These are phyloP conservation scores for Diadegma fenestrale DNA, from an alignment of 2,888 invertebrate genomes.

Conservation along the genomic window DNA sequence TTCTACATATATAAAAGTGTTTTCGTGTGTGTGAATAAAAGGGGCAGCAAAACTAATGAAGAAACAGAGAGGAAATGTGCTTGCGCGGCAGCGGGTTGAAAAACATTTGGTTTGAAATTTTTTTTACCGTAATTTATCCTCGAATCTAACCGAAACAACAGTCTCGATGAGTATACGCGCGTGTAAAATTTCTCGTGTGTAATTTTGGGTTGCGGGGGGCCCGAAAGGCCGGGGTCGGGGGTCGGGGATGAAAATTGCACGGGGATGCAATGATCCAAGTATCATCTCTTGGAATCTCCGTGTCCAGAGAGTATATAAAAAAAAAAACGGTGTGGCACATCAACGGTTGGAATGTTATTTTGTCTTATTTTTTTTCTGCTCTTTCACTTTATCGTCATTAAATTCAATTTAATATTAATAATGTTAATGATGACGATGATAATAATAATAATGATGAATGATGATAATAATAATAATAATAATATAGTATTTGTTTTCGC, in stretches of 20 bases:
- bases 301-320: conserved; percentile 84
- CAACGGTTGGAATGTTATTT: conserved; percentile 88
- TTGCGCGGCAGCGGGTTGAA: too few species aligned
- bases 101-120: too few species aligned
- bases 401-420: conserved; percentile 78
- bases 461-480: conserved; percentile 80
- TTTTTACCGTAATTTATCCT: too few species aligned
- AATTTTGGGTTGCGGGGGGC: too few species aligned
- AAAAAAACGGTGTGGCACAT: conserved; percentile 88
- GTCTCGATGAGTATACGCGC: conserved; percentile 4
- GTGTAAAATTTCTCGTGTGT: conserved; percentile 9
- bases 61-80: too few species aligned
- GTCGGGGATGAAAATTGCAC: too few species aligned
- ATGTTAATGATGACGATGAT: conserved; percentile 70
- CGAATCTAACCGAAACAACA: conserved; percentile 47
- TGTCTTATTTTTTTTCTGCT: conserved; percentile 69
- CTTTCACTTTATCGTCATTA: conserved; percentile 76
- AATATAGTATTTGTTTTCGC: conserved; percentile 82
- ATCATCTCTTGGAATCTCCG: conserved; percentile 32
- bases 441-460: conserved; percentile 72
- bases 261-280: too few species aligned
- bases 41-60: too few species aligned
- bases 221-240: too few species aligned
- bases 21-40: too few species aligned
- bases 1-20: conserved; percentile 16